These are phyloP conservation scores for Sardina pilchardus DNA, from an alignment of 2,113 vertebrate genomes.

Conservation along the genomic window DNA sequence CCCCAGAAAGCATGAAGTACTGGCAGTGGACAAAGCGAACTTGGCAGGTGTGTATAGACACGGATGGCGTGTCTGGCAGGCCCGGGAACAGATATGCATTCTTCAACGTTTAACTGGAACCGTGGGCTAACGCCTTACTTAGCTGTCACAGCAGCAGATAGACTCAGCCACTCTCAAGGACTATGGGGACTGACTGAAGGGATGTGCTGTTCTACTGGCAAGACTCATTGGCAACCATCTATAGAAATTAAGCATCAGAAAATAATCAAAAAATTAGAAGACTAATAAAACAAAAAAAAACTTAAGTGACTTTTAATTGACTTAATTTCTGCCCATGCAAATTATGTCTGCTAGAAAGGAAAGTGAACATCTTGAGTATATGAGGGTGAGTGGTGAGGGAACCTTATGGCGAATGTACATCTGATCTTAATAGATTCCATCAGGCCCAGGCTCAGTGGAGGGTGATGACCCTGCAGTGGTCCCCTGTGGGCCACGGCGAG, in stretches of 20 bases:
- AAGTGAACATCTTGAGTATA: not conserved
- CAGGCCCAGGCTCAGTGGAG: not conserved
- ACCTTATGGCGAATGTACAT: not conserved
- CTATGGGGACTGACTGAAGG: not conserved
- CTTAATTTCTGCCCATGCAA: not conserved
- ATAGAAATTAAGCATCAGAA: not conserved
- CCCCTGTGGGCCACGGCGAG: conserved; percentile 23
- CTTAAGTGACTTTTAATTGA: not conserved
- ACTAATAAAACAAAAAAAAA: not conserved
- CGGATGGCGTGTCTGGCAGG: conserved; percentile 24
- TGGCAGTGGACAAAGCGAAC: conserved; percentile 25
- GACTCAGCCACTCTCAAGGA: not conserved
- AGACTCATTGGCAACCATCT: not conserved
- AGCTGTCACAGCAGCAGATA: conserved; percentile 2
- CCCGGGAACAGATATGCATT: conserved; percentile 23
- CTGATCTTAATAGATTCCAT: conserved; percentile 26
- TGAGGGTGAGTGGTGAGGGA: not conserved
- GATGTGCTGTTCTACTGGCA: not conserved
- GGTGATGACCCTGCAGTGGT: conserved; percentile 15
- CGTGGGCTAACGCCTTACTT: conserved; percentile 22
- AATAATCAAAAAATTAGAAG: not conserved
- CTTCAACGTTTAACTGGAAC: conserved; percentile 4
- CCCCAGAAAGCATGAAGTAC: conserved; percentile 33
- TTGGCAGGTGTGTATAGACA: conserved; percentile 30
- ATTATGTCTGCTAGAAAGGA: not conserved